phyloP scores from a whole-genome alignment of 1,140 invertebrate genomes.

The Aricia agestis region DNA sequence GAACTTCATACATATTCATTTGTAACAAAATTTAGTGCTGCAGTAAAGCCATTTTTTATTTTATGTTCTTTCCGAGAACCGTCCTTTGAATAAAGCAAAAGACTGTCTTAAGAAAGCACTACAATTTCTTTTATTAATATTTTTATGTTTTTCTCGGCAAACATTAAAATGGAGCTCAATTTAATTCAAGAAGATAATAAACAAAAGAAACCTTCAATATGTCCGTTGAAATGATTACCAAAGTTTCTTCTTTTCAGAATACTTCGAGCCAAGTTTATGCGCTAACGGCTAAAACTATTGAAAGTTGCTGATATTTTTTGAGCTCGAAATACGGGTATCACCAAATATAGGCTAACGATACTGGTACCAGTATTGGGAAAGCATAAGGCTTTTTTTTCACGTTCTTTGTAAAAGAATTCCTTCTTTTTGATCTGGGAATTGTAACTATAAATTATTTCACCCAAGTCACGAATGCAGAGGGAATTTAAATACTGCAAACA shows the following conservation, averaged over 20 bases:
- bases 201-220: no score
- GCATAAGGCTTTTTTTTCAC: conserved; percentile 17
- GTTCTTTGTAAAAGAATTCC: conserved; percentile 10
- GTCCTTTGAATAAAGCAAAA: neutral
- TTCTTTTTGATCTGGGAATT: conserved; percentile 14
- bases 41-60: conserved; percentile 5
- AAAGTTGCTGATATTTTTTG: neutral
- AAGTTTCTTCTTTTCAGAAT: no score
- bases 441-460: conserved; percentile 18
- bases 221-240: no score
- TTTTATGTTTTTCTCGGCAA: neutral
- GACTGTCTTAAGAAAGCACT: conserved; percentile 2
- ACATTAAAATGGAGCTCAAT: neutral
- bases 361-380: conserved; percentile 9
- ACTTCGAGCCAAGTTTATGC: no score
- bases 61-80: conserved; percentile 2
- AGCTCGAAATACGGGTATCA: conserved; percentile 16
- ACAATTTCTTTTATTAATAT: neutral
- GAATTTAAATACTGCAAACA: neutral
- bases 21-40: neutral
- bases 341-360: conserved; percentile 17
- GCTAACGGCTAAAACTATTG: no score
- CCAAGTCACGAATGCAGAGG: neutral
- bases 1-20: conserved; percentile 15
- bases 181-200: no score